Evolutionary conservation across 2,113 vertebrate species (phyloP), one percentile per base, ranked within the genome.

Genomic region (Arvicanthis niloticus): DNA sequence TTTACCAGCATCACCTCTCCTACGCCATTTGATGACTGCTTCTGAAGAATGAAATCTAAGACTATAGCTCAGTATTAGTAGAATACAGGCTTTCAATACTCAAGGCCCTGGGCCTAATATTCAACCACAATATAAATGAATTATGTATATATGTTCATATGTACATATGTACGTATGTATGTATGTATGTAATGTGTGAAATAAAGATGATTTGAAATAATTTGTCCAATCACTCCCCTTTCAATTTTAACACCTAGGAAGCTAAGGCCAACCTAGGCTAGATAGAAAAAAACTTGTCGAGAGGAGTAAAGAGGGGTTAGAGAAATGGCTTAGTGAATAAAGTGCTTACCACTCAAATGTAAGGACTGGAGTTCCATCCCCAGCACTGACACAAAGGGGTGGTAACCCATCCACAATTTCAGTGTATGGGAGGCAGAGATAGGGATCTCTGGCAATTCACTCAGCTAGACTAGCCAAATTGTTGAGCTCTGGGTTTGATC

Each of bases 151-250:
- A 48, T 77, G 42, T 31, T 56, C 26, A 10, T 24, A 42, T 2
- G 10, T 31, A 77, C 10, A 31, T 70, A 73, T 48, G 42, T 22
- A 31, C n/a, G 15, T 60, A 45, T 29, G 24, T 34, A 80, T 26
- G n/a, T 73, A 45, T 29, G 24, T 34, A 80, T 26, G n/a, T 73
- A 77, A 26, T 60, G 78, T 58, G 77, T 82, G 37, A 93, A 85
- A 21, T 45, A 95, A 60, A 84, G 37, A 62, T 3, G 26, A 96
- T 37, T 62, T 90, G 17, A 94, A 89, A 94, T 45, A 95, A 91
- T 70, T 73, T 96, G 31, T 95, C 13, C 76, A 53, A 24, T 53
- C 48, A 88, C 9, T 62, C 51, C 77, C 8, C 31, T n/a, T 80
- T 80, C 37, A 88, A 88, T 73, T 24, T 72, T 53, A 88, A 70